phyloP scores from a whole-genome alignment of 2,797 vertebrate species.

The Rachycentron canadum region DNA sequence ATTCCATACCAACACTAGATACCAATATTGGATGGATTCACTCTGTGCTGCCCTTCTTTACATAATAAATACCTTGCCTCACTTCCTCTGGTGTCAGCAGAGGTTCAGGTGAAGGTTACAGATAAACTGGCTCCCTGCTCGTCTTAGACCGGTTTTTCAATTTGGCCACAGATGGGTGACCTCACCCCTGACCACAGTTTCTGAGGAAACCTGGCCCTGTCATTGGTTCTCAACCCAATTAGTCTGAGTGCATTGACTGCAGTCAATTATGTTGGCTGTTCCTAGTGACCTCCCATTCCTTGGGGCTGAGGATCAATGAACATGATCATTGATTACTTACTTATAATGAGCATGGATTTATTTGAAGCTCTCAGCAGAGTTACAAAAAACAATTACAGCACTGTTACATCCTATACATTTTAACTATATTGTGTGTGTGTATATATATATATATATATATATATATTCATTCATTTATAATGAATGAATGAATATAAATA shows the following conservation, averaged over 20 bases:
- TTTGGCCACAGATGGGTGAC: constrained; percentile 35
- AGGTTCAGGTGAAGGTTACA: constrained; percentile 45
- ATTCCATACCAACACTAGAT: constrained; percentile 15
- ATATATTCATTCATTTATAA: too few relatives aligned
- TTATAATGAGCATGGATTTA: constrained; percentile 64
- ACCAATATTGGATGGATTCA: constrained; percentile 16
- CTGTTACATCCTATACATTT: not conserved
- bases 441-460: too few relatives aligned
- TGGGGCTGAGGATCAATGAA: constrained; percentile 64
- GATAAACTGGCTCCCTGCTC: constrained; percentile 24
- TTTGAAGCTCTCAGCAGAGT: constrained; percentile 22
- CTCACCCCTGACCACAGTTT: constrained; percentile 24
- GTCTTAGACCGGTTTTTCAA: constrained; percentile 8
- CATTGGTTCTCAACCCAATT: constrained; percentile 64
- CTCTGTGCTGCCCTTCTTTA: not conserved
- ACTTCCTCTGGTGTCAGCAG: not conserved
- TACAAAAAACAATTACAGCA: constrained; percentile 30
- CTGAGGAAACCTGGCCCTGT: constrained; percentile 12
- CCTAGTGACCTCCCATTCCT: constrained; percentile 45
- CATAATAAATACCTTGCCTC: not conserved
- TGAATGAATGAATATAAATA: too few relatives aligned
- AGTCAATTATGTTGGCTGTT: constrained; percentile 39
- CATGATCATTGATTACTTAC: constrained; percentile 64
- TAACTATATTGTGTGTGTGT: not conserved
- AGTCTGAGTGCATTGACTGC: constrained; percentile 71